These are phyloP conservation scores for Lepus europaeus DNA, from an alignment of 2,113 vertebrate species.

Conservation along the genomic window DNA sequence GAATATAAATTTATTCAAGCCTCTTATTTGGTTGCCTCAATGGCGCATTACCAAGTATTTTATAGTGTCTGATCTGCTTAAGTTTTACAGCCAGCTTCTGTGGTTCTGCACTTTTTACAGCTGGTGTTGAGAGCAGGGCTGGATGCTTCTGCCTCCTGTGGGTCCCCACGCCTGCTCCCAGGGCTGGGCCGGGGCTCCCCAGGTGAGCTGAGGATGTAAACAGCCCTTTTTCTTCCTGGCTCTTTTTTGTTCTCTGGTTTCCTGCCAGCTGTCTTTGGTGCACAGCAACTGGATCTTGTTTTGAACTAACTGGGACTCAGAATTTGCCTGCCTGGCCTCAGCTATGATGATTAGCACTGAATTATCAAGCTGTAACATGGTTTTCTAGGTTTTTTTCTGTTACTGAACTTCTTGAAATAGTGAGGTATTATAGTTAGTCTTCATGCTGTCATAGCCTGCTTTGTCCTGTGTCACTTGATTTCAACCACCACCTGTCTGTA, in stretches of 20 bases:
- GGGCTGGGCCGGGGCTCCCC: neutral
- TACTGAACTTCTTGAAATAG: neutral
- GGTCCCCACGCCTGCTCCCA: neutral
- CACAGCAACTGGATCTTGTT: neutral
- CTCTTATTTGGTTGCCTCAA: slow-evolving; percentile 82
- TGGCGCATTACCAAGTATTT: slow-evolving; percentile 82
- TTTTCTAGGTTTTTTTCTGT: neutral
- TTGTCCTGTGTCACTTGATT: neutral
- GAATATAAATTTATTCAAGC: slow-evolving; percentile 84
- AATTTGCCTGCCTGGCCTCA: neutral
- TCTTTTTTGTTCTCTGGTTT: neutral
- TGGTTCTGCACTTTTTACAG: neutral
- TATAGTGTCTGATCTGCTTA: slow-evolving; percentile 82
- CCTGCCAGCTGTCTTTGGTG: neutral
- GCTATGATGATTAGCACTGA: neutral
- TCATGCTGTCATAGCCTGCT: neutral
- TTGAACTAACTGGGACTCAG: neutral
- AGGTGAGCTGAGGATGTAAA: neutral
- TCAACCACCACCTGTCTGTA: neutral
- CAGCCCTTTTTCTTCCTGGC: neutral
- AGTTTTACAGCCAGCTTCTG: slow-evolving; percentile 74
- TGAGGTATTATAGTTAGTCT: neutral
- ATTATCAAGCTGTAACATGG: neutral
- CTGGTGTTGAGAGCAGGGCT: neutral
- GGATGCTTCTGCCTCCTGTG: neutral